Conservation (phyloP, 2,797 vertebrate genomes). For the Crocodylus rhombifer region DNA sequence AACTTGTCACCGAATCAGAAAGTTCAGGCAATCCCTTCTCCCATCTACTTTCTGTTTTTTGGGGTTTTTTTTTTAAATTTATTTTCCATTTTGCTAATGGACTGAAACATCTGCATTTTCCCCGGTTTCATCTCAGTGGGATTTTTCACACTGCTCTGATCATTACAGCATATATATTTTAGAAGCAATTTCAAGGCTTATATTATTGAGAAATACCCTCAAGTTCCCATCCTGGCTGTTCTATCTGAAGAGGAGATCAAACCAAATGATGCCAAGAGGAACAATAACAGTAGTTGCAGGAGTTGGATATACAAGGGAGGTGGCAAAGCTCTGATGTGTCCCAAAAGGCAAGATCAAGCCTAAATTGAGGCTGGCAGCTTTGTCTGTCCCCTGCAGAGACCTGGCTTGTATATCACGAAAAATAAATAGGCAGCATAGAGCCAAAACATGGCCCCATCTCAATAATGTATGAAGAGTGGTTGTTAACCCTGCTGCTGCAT, state of each 20-base stretch:
- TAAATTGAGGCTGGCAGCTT: background rate
- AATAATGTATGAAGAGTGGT: slow-evolving; percentile 3
- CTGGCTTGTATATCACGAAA: background rate
- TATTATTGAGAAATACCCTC: background rate
- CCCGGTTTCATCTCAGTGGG: background rate
- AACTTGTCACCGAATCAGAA: too few relatives aligned
- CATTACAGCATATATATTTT: background rate
- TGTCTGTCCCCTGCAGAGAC: background rate
- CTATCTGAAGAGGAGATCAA: background rate
- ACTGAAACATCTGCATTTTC: background rate
- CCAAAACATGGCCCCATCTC: background rate
- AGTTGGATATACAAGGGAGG: background rate
- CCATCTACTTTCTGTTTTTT: background rate
- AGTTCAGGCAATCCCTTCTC: too few relatives aligned
- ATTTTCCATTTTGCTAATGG: background rate
- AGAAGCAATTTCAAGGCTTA: background rate
- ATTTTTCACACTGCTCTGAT: background rate
- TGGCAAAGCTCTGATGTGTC: background rate
- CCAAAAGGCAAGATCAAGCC: background rate
- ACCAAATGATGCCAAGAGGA: background rate
- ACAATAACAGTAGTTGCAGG: background rate
- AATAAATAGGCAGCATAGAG: background rate
- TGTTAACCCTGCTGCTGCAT: background rate
- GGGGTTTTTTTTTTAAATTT: background rate
- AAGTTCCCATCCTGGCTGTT: background rate